Evolutionary conservation across 2,888 invertebrate species (phyloP).

Genomic region (Stratiomys singularior): DNA sequence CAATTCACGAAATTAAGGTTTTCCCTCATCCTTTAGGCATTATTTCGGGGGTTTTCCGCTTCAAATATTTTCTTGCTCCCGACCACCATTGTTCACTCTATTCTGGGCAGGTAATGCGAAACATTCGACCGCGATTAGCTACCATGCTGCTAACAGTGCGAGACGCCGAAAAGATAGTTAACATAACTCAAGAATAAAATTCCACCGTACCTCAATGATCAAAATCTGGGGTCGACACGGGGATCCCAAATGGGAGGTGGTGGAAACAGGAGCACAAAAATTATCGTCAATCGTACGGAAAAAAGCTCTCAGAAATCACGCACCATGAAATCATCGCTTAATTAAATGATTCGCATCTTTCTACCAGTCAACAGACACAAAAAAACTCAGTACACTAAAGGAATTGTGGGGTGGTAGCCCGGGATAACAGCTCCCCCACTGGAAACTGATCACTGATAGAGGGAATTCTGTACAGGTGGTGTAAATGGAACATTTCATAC

Average conservation of each 20-base stretch:
- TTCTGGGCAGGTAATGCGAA: slow-evolving; percentile 1
- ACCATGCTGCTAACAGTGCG: background rate
- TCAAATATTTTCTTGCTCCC: slow-evolving; percentile 8
- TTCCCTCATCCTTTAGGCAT: background rate
- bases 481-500: background rate
- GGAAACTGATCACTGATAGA: slow-evolving; percentile 44
- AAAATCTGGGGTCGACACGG: background rate
- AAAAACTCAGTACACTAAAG: background rate
- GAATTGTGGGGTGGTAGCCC: background rate
- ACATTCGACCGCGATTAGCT: slow-evolving; percentile 27
- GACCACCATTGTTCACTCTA: background rate
- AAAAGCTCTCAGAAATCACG: slow-evolving; percentile 46
- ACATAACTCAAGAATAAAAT: slow-evolving; percentile 4
- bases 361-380: slow-evolving; percentile 33
- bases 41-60: slow-evolving; percentile 5
- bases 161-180: slow-evolving; percentile 11
- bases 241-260: no score
- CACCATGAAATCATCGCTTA: slow-evolving; percentile 47
- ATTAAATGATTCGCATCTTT: slow-evolving; percentile 47
- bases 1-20: no score
- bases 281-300: slow-evolving; percentile 45
- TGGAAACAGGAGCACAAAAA: slow-evolving; percentile 9
- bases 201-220: background rate
- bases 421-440: slow-evolving; percentile 1
- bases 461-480: slow-evolving; percentile 33